Evolutionary conservation across 2,113 vertebrate genomes (phyloP).

Genomic region (Clarias magur): DNA sequence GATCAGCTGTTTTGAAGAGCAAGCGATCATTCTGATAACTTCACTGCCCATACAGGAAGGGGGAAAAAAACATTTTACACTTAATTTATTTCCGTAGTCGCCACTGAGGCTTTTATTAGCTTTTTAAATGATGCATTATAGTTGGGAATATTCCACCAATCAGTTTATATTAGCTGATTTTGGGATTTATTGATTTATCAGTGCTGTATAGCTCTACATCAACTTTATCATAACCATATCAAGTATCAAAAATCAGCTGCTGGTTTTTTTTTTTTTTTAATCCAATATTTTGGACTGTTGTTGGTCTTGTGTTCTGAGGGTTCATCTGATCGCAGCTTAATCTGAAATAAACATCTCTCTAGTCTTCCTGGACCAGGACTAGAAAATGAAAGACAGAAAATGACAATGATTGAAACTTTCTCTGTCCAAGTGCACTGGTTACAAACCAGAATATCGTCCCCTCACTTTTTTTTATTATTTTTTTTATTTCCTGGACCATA

Average conservation of each 20-base stretch:
- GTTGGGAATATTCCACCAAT: not conserved
- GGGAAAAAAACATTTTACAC: conserved; percentile 23
- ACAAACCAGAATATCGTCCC: not conserved
- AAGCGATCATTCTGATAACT: conserved; percentile 69
- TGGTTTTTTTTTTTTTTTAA: not conserved
- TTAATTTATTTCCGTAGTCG: conserved; percentile 48
- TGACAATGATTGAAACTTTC: not conserved
- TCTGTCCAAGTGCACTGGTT: not conserved
- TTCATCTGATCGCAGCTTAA: conserved; percentile 5
- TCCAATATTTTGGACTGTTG: conserved; percentile 10
- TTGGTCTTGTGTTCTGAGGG: conserved; percentile 6
- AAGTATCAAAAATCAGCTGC: not conserved
- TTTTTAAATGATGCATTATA: conserved; percentile 1
- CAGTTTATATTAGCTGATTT: conserved; percentile 6
- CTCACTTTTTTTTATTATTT: not conserved
- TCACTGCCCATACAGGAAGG: conserved; percentile 59
- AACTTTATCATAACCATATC: conserved; percentile 47
- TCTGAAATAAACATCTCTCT: conserved; percentile 7
- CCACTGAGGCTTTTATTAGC: conserved; percentile 17
- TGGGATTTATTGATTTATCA: not conserved
- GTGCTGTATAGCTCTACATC: conserved; percentile 28
- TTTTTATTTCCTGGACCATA: conserved; percentile 24
- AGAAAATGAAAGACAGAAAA: conserved; percentile 29
- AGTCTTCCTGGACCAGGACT: conserved; percentile 39
- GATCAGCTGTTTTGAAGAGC: conserved; percentile 55